A percentile compares a stretch with the other conserved stretches of the same genome.
These are phyloP conservation scores for Heterodera carotae DNA, from an alignment of 1,140 invertebrate species.

Conservation along the genomic window DNA sequence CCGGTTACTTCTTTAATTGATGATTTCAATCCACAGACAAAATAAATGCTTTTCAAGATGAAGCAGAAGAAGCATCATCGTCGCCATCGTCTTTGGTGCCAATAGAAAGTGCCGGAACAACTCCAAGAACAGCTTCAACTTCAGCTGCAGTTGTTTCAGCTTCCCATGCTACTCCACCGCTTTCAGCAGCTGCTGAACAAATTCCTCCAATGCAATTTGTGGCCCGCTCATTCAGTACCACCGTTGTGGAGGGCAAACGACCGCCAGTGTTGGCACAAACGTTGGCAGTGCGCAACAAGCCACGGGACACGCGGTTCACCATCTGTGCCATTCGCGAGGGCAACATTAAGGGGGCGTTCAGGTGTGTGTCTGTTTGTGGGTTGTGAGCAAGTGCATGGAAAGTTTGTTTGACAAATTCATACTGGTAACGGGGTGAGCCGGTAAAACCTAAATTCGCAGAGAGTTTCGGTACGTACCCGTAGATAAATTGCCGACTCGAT, in stretches of 20 bases:
- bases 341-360: slow-evolving; percentile 57
- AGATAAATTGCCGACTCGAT: too few species aligned
- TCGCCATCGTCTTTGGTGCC: not conserved
- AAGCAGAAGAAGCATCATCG: too few species aligned
- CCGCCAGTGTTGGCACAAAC: slow-evolving; percentile 57
- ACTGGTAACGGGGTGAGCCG: too few species aligned
- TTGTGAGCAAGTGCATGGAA: too few species aligned
- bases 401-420: too few species aligned
- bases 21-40: too few species aligned
- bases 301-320: slow-evolving; percentile 60
- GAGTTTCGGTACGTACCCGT: too few species aligned
- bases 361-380: not conserved
- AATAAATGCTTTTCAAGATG: too few species aligned
- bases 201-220: slow-evolving; percentile 47
- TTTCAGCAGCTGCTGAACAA: not conserved
- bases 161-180: slow-evolving; percentile 32
- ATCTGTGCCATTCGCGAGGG: slow-evolving; percentile 59
- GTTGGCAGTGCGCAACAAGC: slow-evolving; percentile 58
- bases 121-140: slow-evolving; percentile 25
- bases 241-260: slow-evolving; percentile 56
- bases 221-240: slow-evolving; percentile 54
- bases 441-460: too few species aligned
- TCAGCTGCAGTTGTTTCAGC: slow-evolving; percentile 24
- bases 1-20: not conserved
- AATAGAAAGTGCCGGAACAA: slow-evolving; percentile 50